Conservation (phyloP, 1,140 invertebrate genomes). For the Chelonus insularis region DNA sequence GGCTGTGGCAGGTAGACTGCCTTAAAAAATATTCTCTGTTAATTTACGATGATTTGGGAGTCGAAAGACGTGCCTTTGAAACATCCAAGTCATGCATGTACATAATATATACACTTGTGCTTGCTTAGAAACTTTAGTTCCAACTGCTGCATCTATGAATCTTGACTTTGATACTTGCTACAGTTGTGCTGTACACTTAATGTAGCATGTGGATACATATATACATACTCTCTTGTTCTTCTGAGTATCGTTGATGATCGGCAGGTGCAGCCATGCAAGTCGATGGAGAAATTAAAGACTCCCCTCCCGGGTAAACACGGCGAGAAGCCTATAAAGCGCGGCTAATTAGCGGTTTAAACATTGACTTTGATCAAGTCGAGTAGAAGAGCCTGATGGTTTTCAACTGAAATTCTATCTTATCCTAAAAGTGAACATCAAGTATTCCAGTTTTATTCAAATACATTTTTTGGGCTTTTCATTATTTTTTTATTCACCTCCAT, state of each 20-base stretch:
- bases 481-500: too few species aligned
- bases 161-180: too few species aligned
- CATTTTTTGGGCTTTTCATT: too few species aligned
- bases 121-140: too few species aligned
- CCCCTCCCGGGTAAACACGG: background rate
- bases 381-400: background rate
- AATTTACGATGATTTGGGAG: background rate
- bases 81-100: background rate
- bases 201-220: too few species aligned
- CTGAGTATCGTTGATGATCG: too few species aligned
- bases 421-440: too few species aligned
- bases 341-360: slow-evolving; percentile 2
- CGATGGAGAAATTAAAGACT: slow-evolving; percentile 20
- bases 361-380: background rate
- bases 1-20: background rate
- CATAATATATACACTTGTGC: background rate
- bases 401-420: background rate
- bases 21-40: background rate
- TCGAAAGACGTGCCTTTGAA: too few species aligned
- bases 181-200: too few species aligned
- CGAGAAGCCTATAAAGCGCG: background rate
- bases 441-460: too few species aligned
- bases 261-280: slow-evolving; percentile 15
- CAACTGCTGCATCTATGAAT: too few species aligned
- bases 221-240: too few species aligned